Evolutionary conservation across 92 coral and sea anemone species (phyloP).

Genomic region (Siderastrea radians): DNA sequence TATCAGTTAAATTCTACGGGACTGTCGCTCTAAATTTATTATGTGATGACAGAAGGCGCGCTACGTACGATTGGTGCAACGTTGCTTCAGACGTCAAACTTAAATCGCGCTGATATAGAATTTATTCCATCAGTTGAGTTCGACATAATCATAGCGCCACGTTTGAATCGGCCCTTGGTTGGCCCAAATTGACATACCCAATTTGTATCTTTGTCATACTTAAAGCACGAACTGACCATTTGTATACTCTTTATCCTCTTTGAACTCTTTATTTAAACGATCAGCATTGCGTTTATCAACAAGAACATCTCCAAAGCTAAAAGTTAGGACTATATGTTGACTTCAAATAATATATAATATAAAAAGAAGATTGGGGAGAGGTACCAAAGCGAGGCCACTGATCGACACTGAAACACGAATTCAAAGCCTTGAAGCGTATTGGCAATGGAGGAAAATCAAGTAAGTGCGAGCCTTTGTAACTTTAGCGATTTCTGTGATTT

Average conservation of each 20-base stretch:
- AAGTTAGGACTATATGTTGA: neutral
- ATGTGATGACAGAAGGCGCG: too few relatives aligned
- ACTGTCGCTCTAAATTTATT: too few relatives aligned
- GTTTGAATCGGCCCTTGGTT: neutral
- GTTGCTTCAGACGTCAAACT: too few relatives aligned
- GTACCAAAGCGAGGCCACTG: neutral
- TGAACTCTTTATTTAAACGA: neutral
- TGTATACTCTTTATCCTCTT: neutral
- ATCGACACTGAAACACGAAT: neutral
- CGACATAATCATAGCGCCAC: slow-evolving; percentile 7
- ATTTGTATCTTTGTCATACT: too few relatives aligned
- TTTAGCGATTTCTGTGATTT: too few relatives aligned
- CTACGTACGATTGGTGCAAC: too few relatives aligned
- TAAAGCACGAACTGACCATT: too few relatives aligned
- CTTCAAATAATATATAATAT: too few relatives aligned
- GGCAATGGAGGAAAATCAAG: neutral
- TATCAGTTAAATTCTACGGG: too few relatives aligned
- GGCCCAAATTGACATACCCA: neutral
- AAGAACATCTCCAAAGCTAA: too few relatives aligned
- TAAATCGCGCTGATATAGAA: neutral
- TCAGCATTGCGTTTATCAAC: too few relatives aligned
- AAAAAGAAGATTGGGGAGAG: neutral
- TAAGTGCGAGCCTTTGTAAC: neutral
- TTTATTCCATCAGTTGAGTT: slow-evolving; percentile 10
- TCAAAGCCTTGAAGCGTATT: too few relatives aligned